Conservation (phyloP, 2,797 vertebrate species). For the Telmatherina bonti region DNA sequence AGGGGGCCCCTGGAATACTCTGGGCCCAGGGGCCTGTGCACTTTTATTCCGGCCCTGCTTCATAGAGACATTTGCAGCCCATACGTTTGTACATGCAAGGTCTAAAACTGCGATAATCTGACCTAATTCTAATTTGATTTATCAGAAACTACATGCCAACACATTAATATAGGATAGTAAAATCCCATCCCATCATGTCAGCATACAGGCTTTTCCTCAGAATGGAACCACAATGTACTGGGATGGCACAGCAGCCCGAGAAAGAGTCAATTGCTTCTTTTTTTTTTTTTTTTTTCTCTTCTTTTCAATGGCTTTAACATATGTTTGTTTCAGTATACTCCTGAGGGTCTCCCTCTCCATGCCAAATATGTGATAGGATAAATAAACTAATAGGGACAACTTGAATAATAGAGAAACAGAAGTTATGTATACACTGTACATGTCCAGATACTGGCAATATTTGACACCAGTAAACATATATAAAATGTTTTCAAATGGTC, state of each 20-base stretch:
- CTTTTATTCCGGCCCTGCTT: too few relatives aligned
- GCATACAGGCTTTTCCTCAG: neutral
- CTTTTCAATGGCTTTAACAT: too few relatives aligned
- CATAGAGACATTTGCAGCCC: neutral
- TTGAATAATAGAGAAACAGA: constrained; percentile 15
- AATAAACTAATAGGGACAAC: constrained; percentile 28
- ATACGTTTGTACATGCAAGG: neutral
- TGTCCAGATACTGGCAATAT: constrained; percentile 16
- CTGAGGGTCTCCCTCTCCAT: neutral
- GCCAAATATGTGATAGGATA: constrained; percentile 16
- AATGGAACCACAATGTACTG: neutral
- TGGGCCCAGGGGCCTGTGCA: too few relatives aligned
- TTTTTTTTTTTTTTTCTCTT: too few relatives aligned
- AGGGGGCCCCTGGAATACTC: too few relatives aligned
- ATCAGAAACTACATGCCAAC: neutral
- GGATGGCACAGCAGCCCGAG: neutral
- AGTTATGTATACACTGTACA: constrained; percentile 25
- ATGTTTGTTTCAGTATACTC: neutral
- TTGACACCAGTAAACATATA: constrained; percentile 8
- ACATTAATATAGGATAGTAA: neutral
- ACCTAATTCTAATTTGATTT: neutral
- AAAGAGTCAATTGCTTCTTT: neutral
- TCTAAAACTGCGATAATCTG: neutral
- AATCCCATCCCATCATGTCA: neutral
- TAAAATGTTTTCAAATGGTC: constrained; percentile 43